Conservation (phyloP, 2,888 invertebrate genomes). For the Cataglyphis rosenhaueri region DNA sequence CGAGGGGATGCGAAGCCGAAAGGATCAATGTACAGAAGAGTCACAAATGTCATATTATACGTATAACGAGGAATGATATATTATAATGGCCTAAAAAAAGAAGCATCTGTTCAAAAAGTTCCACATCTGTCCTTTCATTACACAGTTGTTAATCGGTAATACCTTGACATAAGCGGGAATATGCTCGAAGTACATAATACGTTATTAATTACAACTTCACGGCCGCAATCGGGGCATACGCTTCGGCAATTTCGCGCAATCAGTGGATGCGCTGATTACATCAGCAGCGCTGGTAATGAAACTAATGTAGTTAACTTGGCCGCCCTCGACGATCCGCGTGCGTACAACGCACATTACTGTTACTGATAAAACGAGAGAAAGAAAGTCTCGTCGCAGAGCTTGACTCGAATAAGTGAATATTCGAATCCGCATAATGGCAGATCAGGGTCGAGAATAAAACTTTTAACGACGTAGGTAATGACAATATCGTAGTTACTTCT, state of each 20-base stretch:
- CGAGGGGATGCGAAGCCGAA: background rate
- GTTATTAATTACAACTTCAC: constrained; percentile 19
- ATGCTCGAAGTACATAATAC: background rate
- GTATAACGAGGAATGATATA: background rate
- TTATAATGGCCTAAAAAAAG: background rate
- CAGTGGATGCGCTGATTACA: constrained; percentile 18
- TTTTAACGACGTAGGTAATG: constrained; percentile 26
- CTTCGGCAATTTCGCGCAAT: constrained; percentile 26
- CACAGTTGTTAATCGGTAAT: background rate
- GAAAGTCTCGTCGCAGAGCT: background rate
- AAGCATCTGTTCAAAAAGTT: background rate
- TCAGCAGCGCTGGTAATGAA: constrained; percentile 2
- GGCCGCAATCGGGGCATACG: background rate
- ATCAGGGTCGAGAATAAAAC: constrained; percentile 6
- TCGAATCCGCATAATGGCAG: background rate
- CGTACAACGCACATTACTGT: background rate
- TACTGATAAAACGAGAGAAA: background rate
- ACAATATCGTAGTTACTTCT: background rate
- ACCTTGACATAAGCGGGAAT: background rate
- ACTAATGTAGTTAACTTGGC: background rate
- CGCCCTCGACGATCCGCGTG: background rate
- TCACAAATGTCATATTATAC: background rate
- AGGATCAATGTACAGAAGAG: constrained; percentile 4
- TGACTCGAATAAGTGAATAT: background rate
- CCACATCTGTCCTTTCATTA: background rate